Percentiles rank a stretch among this genome's conserved stretches.
These are phyloP conservation scores for Trichomycterus rosablanca DNA, from an alignment of 2,113 vertebrate genomes.

Conservation along the genomic window DNA sequence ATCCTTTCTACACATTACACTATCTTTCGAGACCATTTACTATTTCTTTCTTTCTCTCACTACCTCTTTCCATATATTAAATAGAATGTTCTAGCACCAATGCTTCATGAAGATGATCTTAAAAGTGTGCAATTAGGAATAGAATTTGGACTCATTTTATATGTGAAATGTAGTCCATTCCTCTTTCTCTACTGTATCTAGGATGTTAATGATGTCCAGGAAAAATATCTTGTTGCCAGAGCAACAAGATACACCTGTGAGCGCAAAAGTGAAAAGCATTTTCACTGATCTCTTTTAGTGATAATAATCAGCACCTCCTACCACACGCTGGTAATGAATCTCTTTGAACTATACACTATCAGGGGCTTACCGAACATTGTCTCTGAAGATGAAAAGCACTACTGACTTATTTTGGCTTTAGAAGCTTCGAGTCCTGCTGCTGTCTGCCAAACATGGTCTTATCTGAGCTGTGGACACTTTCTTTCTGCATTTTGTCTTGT, in stretches of 20 bases:
- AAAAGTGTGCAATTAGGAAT: neutral
- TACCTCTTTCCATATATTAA: neutral
- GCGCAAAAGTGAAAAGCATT: slow-evolving; percentile 13
- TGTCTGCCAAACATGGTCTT: no score
- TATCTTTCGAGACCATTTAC: neutral
- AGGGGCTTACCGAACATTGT: slow-evolving; percentile 12
- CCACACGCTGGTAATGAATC: slow-evolving; percentile 31
- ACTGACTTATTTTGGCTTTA: no score
- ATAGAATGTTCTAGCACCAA: neutral
- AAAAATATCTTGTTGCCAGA: slow-evolving; percentile 20
- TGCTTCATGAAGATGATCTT: neutral
- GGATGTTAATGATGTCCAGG: neutral
- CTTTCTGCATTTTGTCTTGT: no score
- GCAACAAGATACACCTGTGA: slow-evolving; percentile 18
- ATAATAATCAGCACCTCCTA: slow-evolving; percentile 14
- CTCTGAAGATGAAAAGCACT: no score
- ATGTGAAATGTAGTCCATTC: neutral
- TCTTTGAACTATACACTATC: slow-evolving; percentile 15
- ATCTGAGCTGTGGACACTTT: no score
- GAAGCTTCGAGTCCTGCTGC: no score
- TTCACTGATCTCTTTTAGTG: slow-evolving; percentile 3
- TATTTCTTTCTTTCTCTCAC: neutral
- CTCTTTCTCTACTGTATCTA: neutral
- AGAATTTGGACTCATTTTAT: neutral
- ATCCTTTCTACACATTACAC: neutral